Evolutionary conservation across 1,140 invertebrate genomes (phyloP).

Genomic region (Harpegnathos saltator): DNA sequence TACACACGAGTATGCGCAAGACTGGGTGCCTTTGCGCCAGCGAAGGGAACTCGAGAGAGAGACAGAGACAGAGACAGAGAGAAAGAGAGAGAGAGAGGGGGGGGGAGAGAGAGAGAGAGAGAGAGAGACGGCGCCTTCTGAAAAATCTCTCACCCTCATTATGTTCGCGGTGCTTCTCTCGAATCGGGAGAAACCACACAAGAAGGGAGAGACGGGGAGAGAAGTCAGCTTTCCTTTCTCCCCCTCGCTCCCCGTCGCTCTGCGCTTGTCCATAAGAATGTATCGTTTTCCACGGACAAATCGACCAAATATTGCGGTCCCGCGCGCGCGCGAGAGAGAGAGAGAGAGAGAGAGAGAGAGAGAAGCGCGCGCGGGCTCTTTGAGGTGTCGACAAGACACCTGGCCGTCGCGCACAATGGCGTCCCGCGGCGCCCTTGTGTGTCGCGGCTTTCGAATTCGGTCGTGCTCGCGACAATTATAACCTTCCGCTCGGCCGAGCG

Average conservation of each 20-base stretch:
- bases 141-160: background rate
- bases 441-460: constrained; percentile 44
- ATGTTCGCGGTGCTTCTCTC: background rate
- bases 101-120: too few species aligned
- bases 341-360: too few species aligned
- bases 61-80: too few species aligned
- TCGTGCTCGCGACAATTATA: constrained; percentile 70
- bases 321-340: too few species aligned
- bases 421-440: constrained; percentile 63
- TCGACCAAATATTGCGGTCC: constrained; percentile 48
- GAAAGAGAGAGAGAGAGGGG: too few species aligned
- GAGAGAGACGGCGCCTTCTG: background rate
- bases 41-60: background rate
- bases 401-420: constrained; percentile 72
- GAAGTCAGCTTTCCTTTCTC: constrained; percentile 68
- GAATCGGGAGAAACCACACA: constrained; percentile 13
- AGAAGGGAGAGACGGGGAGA: background rate
- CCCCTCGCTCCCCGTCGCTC: background rate
- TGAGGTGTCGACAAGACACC: constrained; percentile 77
- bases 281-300: constrained; percentile 41
- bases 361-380: constrained; percentile 56
- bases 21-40: background rate
- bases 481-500: constrained; percentile 72
- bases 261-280: background rate
- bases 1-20: background rate